These are phyloP conservation scores for Cryptosula pallasiana DNA, from an alignment of 2,888 invertebrate species.

Conservation along the genomic window DNA sequence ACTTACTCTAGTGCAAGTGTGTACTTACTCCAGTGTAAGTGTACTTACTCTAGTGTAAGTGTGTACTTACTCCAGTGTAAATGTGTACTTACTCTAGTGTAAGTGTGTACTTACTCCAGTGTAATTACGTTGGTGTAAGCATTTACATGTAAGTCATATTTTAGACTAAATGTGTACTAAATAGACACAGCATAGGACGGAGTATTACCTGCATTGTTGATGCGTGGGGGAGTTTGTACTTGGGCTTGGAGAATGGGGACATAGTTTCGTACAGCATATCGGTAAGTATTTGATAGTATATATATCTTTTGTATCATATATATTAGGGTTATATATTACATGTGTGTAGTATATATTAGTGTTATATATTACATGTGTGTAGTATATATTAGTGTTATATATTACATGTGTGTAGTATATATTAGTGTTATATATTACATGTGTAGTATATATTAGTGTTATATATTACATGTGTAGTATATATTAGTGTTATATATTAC, in stretches of 20 bases:
- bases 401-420: not conserved
- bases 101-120: too few species aligned
- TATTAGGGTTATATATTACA: not conserved
- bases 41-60: too few species aligned
- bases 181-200: not conserved
- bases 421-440: not conserved
- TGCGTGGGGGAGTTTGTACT: not conserved
- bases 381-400: not conserved
- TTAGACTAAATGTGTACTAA: not conserved
- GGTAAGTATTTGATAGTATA: not conserved
- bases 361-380: too few species aligned
- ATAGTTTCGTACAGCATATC: not conserved
- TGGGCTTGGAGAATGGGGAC: slow-evolving; percentile 5
- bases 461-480: not conserved
- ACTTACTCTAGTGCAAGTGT: too few species aligned
- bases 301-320: not conserved
- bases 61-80: too few species aligned
- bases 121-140: not conserved
- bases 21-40: not conserved
- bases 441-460: not conserved
- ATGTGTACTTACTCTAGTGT: not conserved
- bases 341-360: not conserved
- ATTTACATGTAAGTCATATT: not conserved
- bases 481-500: not conserved
- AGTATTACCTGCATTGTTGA: not conserved